These are phyloP conservation scores for Endotricha flammealis DNA, from an alignment of 2,888 invertebrate species.

Conservation along the genomic window DNA sequence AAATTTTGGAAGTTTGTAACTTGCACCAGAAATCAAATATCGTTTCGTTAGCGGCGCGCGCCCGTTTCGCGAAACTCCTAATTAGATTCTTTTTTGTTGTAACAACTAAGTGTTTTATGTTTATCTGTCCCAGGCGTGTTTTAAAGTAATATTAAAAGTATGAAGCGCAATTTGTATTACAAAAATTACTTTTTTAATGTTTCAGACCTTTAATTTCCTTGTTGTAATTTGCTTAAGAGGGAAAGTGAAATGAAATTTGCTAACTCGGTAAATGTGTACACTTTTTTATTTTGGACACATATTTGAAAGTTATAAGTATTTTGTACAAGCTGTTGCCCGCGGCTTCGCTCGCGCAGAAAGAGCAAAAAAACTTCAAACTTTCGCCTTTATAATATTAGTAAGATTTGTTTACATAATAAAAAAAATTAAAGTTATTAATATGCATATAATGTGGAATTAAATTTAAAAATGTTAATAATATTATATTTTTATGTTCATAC, in stretches of 20 bases:
- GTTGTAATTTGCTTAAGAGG: neutral
- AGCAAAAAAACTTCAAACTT: too few relatives aligned
- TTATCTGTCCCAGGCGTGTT: conserved; percentile 7
- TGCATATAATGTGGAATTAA: too few relatives aligned
- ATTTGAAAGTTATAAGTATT: too few relatives aligned
- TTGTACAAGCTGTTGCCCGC: too few relatives aligned
- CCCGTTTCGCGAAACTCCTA: conserved; percentile 33
- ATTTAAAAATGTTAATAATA: too few relatives aligned
- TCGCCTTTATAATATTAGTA: too few relatives aligned
- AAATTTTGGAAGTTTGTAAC: conserved; percentile 15
- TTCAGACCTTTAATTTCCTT: conserved; percentile 4
- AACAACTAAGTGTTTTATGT: conserved; percentile 15
- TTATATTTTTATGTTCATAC: too few relatives aligned
- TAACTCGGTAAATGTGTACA: too few relatives aligned
- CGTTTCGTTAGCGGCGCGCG: conserved; percentile 43
- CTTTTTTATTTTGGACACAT: too few relatives aligned
- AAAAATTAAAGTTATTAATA: too few relatives aligned
- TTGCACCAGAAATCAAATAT: conserved; percentile 38
- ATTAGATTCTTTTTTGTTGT: conserved; percentile 31
- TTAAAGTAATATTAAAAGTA: conserved; percentile 1
- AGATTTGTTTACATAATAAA: too few relatives aligned
- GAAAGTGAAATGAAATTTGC: neutral
- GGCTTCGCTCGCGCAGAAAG: too few relatives aligned
- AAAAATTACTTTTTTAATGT: conserved; percentile 1
- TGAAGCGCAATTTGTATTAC: neutral